Percentiles rank a stretch among this genome's conserved stretches.
Conservation (phyloP, 2,797 vertebrate genomes). For the Tympanoctomys barrerae region DNA sequence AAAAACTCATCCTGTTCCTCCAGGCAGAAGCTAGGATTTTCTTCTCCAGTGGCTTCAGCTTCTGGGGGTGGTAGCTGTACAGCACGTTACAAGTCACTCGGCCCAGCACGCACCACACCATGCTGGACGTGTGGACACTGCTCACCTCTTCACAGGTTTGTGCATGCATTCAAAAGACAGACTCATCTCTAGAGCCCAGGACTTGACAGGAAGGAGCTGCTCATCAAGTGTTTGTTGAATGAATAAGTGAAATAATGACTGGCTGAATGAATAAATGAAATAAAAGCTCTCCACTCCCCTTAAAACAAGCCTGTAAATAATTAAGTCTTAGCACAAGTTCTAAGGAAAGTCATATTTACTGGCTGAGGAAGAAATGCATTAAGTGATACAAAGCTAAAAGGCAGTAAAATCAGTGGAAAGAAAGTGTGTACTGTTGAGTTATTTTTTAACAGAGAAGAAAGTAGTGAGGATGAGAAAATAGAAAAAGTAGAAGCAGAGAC, state of each 20-base stretch:
- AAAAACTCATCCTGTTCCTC: background rate
- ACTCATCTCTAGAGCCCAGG: background rate
- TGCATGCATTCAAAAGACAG: background rate
- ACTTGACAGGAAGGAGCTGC: background rate
- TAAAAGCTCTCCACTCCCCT: background rate
- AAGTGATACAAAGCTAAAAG: background rate
- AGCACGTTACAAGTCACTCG: background rate
- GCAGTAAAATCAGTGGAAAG: background rate
- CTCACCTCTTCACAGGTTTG: background rate
- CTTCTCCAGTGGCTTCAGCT: background rate
- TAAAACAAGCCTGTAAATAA: constrained; percentile 27
- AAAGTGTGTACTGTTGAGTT: background rate
- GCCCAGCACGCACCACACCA: background rate
- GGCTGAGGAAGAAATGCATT: constrained; percentile 17
- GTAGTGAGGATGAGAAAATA: background rate
- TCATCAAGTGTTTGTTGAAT: constrained; percentile 23
- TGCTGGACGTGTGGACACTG: background rate
- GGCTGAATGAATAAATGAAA: background rate
- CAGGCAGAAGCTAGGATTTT: background rate
- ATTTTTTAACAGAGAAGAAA: background rate
- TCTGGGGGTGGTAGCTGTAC: background rate
- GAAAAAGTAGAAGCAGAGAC: background rate
- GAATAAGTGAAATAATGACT: background rate
- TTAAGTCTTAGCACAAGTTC: background rate
- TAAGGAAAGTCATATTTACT: background rate